These are phyloP conservation scores for Harpalus rubripes DNA, from an alignment of 2,888 invertebrate genomes.

Conservation along the genomic window DNA sequence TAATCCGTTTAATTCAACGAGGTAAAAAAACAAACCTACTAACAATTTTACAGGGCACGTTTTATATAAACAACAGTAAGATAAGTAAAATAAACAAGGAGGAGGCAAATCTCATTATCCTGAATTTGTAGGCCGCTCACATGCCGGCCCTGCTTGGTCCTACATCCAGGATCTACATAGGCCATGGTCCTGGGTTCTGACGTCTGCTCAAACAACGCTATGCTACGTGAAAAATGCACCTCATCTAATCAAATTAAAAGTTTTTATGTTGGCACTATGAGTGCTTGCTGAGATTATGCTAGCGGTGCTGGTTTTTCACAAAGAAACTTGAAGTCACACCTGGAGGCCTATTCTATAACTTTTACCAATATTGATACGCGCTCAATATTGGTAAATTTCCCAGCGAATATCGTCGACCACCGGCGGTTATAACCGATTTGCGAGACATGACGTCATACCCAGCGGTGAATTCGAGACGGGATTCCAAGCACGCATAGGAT, in stretches of 20 bases:
- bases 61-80: constrained; percentile 47
- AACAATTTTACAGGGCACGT: constrained; percentile 47
- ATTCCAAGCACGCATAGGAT: too few relatives aligned
- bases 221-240: constrained; percentile 61
- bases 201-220: constrained; percentile 58
- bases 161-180: neutral
- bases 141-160: neutral
- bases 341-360: too few relatives aligned
- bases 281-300: constrained; percentile 43
- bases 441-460: too few relatives aligned
- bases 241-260: constrained; percentile 67
- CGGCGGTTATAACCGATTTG: too few relatives aligned
- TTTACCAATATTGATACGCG: too few relatives aligned
- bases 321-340: constrained; percentile 28
- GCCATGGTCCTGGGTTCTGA: neutral
- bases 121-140: constrained; percentile 44
- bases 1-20: constrained; percentile 53
- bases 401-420: too few relatives aligned
- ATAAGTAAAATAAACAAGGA: constrained; percentile 50
- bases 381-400: too few relatives aligned
- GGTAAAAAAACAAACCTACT: constrained; percentile 43
- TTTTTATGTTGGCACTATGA: constrained; percentile 65
- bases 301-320: constrained; percentile 16
- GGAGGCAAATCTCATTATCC: constrained; percentile 38
- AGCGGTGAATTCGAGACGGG: too few relatives aligned